Evolutionary conservation across 2,113 vertebrate species (phyloP).

Genomic region (Leptocoma aspasia): DNA sequence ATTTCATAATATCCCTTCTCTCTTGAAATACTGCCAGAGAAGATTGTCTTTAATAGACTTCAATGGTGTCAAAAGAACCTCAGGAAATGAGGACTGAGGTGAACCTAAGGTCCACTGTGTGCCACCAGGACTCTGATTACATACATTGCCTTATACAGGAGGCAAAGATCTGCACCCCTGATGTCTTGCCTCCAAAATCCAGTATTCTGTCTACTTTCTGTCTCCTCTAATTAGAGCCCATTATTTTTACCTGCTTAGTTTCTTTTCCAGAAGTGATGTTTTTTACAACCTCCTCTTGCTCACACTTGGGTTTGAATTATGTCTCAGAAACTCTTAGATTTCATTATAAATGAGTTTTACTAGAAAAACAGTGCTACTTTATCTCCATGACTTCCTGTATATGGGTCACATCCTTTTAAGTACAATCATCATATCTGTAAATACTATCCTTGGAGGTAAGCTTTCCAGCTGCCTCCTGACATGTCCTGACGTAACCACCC

Average conservation of each 20-base stretch:
- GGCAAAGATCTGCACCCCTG: background rate
- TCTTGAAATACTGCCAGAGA: slow-evolving; percentile 38
- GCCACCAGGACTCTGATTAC: background rate
- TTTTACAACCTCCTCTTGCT: background rate
- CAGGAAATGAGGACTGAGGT: slow-evolving; percentile 54
- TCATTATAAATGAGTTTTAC: slow-evolving; percentile 6
- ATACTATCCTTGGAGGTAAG: background rate
- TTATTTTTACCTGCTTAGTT: background rate
- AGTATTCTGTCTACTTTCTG: background rate
- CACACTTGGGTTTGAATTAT: background rate
- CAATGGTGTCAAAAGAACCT: slow-evolving; percentile 30
- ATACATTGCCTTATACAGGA: background rate
- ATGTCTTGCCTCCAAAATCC: background rate
- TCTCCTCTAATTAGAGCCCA: background rate
- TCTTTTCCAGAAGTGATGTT: background rate
- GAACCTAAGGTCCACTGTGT: slow-evolving; percentile 4
- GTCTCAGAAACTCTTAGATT: background rate
- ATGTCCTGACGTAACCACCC: background rate
- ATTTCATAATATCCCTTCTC: slow-evolving; percentile 41
- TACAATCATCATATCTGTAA: background rate
- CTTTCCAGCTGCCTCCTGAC: background rate
- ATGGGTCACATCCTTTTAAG: background rate
- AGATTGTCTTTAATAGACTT: slow-evolving; percentile 41
- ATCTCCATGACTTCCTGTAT: slow-evolving; percentile 20
- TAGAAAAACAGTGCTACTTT: background rate